Base-by-base conservation (phyloP, 2,888 invertebrate genomes). In the Axea sp. region DNA sequence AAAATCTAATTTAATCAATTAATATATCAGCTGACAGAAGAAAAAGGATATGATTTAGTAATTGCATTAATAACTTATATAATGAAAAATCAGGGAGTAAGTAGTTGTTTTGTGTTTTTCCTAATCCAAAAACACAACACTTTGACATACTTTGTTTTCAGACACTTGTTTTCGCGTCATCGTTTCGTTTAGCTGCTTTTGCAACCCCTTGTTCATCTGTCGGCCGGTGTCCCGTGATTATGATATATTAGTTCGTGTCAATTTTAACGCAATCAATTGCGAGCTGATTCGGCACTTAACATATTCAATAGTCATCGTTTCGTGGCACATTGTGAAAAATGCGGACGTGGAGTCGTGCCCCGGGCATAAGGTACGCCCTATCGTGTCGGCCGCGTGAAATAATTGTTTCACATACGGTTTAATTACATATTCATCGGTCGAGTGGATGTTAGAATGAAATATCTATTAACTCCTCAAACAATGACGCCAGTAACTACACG, bases 381-480 rank as follows among this genome's bases (percentile, higher is more conserved):
- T 30, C 57, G 57, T 47, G 43, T 47, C 51, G 17, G 55, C 41
- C 26, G 64, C 62, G 55, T 24, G 64, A 64, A 64, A 62, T 71
- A 71, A 71, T 71, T 62, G 62, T 62, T 71, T 71, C 71, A 57
- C 62, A 57, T 30, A 71, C 71, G 62, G 41, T 64, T 71, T 71
- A 71, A 71, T 71, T 71, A 64, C 62, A 71, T 64, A 71, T 62
- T 71, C 62, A 64, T 64, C 55, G 55, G 33, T 45, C 43, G 26
- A 62, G 55, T 57, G 55, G 55, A 64, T 71, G 64, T 64, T 71
- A 55, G 62, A 64, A 64, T 71, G 64, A 71, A 62, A 49, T 64
- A 64, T 71, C 71, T 71, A 71, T 71, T 71, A 71, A 71, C 62
- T 64, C 49, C 49, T 57, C 71, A 71, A 71, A 71, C 62, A 71